Evolutionary conservation across 2,113 vertebrate species (phyloP).

Genomic region (Tichodroma muraria): DNA sequence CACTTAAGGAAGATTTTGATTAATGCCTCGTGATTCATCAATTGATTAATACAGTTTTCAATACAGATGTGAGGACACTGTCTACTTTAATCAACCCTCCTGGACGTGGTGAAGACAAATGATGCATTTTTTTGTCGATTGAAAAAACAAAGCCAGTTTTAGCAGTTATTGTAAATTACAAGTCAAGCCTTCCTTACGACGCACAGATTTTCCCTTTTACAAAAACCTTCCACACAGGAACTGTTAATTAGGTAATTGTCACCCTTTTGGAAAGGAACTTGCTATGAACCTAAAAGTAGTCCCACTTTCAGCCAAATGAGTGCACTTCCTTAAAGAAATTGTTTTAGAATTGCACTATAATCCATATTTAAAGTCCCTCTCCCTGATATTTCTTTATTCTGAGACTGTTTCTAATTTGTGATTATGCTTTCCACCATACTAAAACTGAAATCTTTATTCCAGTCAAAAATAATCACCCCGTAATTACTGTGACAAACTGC

Average conservation of each 20-base stretch:
- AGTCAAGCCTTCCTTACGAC: slow-evolving; percentile 56
- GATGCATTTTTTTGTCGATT: slow-evolving; percentile 68
- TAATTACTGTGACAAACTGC: slow-evolving; percentile 87
- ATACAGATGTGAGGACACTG: slow-evolving; percentile 94
- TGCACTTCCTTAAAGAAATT: slow-evolving; percentile 61
- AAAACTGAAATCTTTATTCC: slow-evolving; percentile 92
- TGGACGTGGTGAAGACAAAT: slow-evolving; percentile 90
- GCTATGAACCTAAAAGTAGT: slow-evolving; percentile 53
- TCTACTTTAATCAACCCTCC: slow-evolving; percentile 92
- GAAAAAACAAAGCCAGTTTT: slow-evolving; percentile 65
- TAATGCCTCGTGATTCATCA: slow-evolving; percentile 96
- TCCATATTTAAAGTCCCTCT: slow-evolving; percentile 70
- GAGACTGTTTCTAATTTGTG: slow-evolving; percentile 78
- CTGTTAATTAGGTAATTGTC: slow-evolving; percentile 74
- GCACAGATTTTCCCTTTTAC: slow-evolving; percentile 64
- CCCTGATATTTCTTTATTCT: slow-evolving; percentile 70
- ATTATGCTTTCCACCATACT: slow-evolving; percentile 82
- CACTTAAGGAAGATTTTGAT: slow-evolving; percentile 84
- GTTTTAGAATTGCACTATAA: slow-evolving; percentile 58
- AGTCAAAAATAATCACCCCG: slow-evolving; percentile 91
- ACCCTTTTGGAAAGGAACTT: slow-evolving; percentile 66
- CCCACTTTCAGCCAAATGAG: slow-evolving; percentile 58
- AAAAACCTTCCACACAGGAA: slow-evolving; percentile 60
- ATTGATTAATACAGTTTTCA: slow-evolving; percentile 98
- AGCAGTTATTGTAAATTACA: slow-evolving; percentile 72